A percentile compares a stretch with the other conserved stretches of the same genome.
These are phyloP conservation scores for Alosa sapidissima DNA, from an alignment of 2,797 vertebrate genomes.

Conservation along the genomic window DNA sequence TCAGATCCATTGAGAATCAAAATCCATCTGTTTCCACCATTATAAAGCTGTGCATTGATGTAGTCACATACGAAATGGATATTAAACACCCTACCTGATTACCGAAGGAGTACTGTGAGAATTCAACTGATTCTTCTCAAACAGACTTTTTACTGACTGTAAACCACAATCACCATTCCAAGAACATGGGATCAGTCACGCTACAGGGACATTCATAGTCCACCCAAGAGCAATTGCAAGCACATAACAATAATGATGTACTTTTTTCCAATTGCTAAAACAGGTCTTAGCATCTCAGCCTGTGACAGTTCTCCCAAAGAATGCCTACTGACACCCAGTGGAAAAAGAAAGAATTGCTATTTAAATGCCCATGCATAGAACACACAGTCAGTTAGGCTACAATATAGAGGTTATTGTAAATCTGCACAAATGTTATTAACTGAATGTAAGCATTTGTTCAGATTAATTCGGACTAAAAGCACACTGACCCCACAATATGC, in stretches of 20 bases:
- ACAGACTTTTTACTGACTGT: not conserved
- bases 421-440: not conserved
- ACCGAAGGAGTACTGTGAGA: not conserved
- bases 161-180: constrained; percentile 14
- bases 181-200: not conserved
- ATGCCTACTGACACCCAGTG: constrained; percentile 64
- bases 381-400: not conserved
- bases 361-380: not conserved
- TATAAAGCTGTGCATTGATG: not conserved
- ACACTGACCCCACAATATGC: not conserved
- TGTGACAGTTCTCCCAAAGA: constrained; percentile 28
- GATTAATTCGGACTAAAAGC: not conserved
- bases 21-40: not conserved
- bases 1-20: not conserved
- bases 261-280: constrained; percentile 62
- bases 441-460: not conserved
- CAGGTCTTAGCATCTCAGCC: constrained; percentile 20
- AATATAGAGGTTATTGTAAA: not conserved
- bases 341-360: constrained; percentile 41
- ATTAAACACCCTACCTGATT: not conserved
- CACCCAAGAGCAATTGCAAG: not conserved
- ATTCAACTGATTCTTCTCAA: not conserved
- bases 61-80: not conserved
- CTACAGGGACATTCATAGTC: constrained; percentile 1
- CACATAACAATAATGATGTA: not conserved